These are phyloP conservation scores for Notospermus geniculatus DNA, from an alignment of 1,140 invertebrate genomes.

Conservation along the genomic window DNA sequence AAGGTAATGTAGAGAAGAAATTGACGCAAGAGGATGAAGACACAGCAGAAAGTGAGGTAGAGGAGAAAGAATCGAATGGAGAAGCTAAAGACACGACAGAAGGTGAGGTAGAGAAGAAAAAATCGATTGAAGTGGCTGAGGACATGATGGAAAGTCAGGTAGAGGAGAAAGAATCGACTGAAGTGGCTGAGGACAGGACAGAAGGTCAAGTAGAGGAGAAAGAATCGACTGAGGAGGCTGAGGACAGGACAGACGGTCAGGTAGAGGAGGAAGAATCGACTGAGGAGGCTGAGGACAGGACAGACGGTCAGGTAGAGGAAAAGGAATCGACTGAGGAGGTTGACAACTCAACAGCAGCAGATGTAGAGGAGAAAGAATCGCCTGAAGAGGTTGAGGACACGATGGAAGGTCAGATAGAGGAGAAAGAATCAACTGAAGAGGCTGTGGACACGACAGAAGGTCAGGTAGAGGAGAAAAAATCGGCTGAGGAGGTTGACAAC, in stretches of 20 bases:
- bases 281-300: no score
- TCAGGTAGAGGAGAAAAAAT: constrained; percentile 2
- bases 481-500: constrained; percentile 5
- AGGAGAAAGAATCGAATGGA: constrained; percentile 7
- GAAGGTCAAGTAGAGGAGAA: not conserved
- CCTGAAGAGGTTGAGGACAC: no score
- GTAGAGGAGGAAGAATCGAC: no score
- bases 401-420: no score
- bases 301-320: no score
- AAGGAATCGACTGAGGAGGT: constrained; percentile 6
- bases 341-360: constrained; percentile 15
- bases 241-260: constrained; percentile 10
- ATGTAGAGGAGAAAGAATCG: no score
- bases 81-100: constrained; percentile 12
- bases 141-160: constrained; percentile 19
- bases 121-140: constrained; percentile 7
- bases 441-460: no score
- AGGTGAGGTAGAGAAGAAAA: not conserved
- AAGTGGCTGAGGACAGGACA: no score
- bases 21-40: no score
- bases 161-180: no score
- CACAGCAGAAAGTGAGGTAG: not conserved
- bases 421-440: no score
- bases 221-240: constrained; percentile 7
- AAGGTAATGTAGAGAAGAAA: not conserved